A percentile compares a stretch with the other conserved stretches of the same genome.
These are phyloP conservation scores for Chauna torquata DNA, from an alignment of 2,113 vertebrate genomes.

Conservation along the genomic window DNA sequence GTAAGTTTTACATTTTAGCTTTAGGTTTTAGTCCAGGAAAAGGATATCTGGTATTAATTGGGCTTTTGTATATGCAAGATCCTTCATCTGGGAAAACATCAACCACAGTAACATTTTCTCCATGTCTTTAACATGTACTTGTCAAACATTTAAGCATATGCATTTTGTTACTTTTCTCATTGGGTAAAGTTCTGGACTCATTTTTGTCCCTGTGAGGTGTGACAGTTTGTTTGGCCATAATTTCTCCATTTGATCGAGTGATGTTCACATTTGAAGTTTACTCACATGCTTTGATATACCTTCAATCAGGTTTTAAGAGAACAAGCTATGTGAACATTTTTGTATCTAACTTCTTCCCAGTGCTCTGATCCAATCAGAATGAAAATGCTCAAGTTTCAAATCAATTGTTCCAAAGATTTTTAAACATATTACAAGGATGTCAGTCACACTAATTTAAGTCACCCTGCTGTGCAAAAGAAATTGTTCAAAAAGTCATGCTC, in stretches of 20 bases:
- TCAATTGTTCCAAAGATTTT: constrained; percentile 14
- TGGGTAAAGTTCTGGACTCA: background rate
- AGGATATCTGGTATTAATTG: background rate
- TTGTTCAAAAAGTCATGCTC: background rate
- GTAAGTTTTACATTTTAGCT: background rate
- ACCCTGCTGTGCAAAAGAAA: constrained; percentile 23
- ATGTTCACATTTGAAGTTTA: background rate
- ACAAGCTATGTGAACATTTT: background rate
- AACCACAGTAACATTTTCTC: background rate
- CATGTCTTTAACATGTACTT: background rate
- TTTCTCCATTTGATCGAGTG: background rate
- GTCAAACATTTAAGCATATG: background rate
- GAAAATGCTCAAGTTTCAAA: background rate
- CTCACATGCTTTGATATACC: background rate
- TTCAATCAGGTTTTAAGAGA: background rate
- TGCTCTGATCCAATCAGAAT: background rate
- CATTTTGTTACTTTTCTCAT: background rate
- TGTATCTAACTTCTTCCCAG: background rate
- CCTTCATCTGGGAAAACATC: background rate
- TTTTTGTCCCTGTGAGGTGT: background rate
- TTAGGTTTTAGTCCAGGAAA: background rate
- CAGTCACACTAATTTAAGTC: constrained; percentile 23
- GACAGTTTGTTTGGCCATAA: background rate
- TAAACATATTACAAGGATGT: constrained; percentile 2
- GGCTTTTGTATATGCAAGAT: background rate